Conservation (phyloP, 2,888 invertebrate species). For the Exocentrus adspersus region DNA sequence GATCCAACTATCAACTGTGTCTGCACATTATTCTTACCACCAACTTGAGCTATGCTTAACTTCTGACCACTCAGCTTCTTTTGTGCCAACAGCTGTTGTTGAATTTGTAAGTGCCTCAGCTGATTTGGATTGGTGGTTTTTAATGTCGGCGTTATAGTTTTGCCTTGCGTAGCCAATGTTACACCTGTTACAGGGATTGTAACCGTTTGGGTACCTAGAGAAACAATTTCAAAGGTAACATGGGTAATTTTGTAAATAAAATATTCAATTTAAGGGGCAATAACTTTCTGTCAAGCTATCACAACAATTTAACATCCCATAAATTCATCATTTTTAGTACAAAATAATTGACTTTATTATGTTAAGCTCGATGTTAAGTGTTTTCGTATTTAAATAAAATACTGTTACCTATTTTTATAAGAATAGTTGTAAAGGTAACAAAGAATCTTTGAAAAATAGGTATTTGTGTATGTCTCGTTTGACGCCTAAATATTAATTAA, state of each 20-base stretch:
- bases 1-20: conserved; percentile 76
- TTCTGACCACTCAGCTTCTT: conserved; percentile 69
- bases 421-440: conserved; percentile 19
- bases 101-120: conserved; percentile 72
- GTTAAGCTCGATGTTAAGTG: too few species aligned
- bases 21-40: conserved; percentile 66
- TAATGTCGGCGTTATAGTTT: conserved; percentile 61
- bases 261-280: too few species aligned
- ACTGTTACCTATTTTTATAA: conserved; percentile 35
- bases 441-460: conserved; percentile 33
- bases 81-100: conserved; percentile 69
- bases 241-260: too few species aligned
- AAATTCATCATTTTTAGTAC: too few species aligned
- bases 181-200: conserved; percentile 68
- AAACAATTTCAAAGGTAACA: neutral
- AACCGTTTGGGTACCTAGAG: conserved; percentile 62
- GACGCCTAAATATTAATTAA: conserved; percentile 39
- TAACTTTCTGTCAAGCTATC: too few species aligned
- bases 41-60: conserved; percentile 65
- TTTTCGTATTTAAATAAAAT: too few species aligned
- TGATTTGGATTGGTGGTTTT: conserved; percentile 71
- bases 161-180: conserved; percentile 62
- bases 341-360: too few species aligned
- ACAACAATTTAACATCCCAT: too few species aligned
- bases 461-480: conserved; percentile 36